phyloP scores from a whole-genome alignment of 2,888 invertebrate species.

The Hermodice carunculata region DNA sequence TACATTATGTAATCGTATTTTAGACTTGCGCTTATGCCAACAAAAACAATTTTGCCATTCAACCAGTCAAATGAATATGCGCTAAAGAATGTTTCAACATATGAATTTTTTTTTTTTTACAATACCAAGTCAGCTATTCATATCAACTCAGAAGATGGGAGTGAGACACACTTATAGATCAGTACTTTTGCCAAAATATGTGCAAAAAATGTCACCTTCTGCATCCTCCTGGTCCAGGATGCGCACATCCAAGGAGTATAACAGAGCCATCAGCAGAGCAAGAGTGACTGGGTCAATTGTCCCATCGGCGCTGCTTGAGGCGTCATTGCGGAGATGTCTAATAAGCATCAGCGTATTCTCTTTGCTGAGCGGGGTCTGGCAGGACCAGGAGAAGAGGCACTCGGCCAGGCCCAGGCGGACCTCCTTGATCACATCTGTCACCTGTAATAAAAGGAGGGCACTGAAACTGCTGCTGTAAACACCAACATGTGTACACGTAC shows the following conservation, averaged over 20 bases:
- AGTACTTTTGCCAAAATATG: too few relatives aligned
- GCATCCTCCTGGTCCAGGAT: slow-evolving; percentile 73
- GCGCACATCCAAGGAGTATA: slow-evolving; percentile 87
- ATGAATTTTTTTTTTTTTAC: too few relatives aligned
- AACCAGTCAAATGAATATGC: too few relatives aligned
- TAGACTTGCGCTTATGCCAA: too few relatives aligned
- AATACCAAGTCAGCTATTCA: too few relatives aligned
- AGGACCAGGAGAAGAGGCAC: slow-evolving; percentile 82
- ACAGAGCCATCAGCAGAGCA: slow-evolving; percentile 84
- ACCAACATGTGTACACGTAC: not conserved
- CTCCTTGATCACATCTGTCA: slow-evolving; percentile 80
- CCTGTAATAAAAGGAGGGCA: slow-evolving; percentile 53
- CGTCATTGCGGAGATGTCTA: slow-evolving; percentile 54
- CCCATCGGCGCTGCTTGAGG: slow-evolving; percentile 73
- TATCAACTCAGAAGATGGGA: too few relatives aligned
- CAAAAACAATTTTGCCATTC: too few relatives aligned
- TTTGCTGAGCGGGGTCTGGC: slow-evolving; percentile 82
- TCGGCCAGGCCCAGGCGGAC: slow-evolving; percentile 82
- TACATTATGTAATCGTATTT: too few relatives aligned
- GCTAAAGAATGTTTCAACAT: too few relatives aligned
- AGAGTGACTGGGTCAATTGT: slow-evolving; percentile 84
- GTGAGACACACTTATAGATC: too few relatives aligned
- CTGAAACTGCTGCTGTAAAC: too few relatives aligned
- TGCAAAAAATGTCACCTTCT: slow-evolving; percentile 67
- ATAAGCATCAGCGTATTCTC: slow-evolving; percentile 75